Evolutionary conservation across 1,140 invertebrate genomes (phyloP).

Genomic region (Drosophila malerkotliana): DNA sequence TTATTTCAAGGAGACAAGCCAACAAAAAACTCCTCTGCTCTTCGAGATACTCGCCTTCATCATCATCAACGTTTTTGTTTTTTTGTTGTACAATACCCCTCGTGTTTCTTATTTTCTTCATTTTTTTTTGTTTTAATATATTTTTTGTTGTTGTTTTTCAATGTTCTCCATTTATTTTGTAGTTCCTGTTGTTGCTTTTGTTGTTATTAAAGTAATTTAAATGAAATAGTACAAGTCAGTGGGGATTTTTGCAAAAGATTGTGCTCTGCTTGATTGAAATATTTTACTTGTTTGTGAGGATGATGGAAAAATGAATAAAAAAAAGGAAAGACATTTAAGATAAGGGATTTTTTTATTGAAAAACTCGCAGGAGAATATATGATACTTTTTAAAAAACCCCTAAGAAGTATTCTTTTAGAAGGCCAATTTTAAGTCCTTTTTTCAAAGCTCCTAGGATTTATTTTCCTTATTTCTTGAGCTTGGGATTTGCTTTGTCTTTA

Average conservation of each 20-base stretch:
- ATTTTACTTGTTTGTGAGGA: background rate
- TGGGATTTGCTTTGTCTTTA: background rate
- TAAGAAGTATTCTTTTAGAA: too few relatives aligned
- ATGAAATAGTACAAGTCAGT: conserved; percentile 41
- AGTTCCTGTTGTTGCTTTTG: conserved; percentile 13
- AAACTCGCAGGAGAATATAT: too few relatives aligned
- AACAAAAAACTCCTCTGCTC: conserved; percentile 26
- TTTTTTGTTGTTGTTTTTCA: conserved; percentile 3
- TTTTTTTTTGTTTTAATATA: background rate
- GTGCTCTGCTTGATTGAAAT: conserved; percentile 18
- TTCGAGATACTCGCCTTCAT: conserved; percentile 36
- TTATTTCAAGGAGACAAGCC: conserved; percentile 40
- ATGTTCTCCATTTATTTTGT: conserved; percentile 32
- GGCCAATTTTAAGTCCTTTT: background rate
- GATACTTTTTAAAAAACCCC: too few relatives aligned
- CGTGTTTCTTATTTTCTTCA: background rate
- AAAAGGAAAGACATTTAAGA: background rate
- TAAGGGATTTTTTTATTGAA: background rate
- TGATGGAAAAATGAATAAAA: background rate
- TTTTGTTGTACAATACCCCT: conserved; percentile 5
- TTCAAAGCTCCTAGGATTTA: background rate
- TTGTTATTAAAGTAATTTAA: conserved; percentile 47
- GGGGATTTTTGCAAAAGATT: conserved; percentile 11
- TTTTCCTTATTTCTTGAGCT: background rate
- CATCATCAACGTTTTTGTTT: conserved; percentile 37